Evolutionary conservation across 1,140 invertebrate species (phyloP), one percentile per base, ranked within the genome.

Genomic region (Solenopsis invicta): DNA sequence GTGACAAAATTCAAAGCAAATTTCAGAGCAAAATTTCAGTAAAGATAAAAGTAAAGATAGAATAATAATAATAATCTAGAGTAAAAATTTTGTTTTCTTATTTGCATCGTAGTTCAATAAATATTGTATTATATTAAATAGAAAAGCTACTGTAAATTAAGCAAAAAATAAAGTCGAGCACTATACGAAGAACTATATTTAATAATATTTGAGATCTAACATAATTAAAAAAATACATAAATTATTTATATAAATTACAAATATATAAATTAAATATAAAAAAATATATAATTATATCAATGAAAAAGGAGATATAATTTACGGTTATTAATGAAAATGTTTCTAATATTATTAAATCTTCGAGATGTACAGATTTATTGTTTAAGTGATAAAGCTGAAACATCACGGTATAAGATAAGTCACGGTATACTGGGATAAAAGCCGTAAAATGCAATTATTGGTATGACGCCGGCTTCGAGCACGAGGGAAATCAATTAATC

Each of bases 401-500:
- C 2, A 34, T 71, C 21, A 18, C 34, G 5, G 29, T 29, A 9
- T 37, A 21, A 4, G 37, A 16, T 29, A 24, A 12, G 12, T 41
- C 12, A 59, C 21, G 54, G 9, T 4, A 18, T 24, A 34, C 2
- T 54, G 12, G 37, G 45, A 80, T n/a, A 69, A 69, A 54, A 54
- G 6, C 24, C 18, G 12, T 69, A 18, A 18, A 54, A n/a, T n/a
- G 16, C 18, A 56, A 62, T 37, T 54, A 71, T 69, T 48, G 45
- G 18, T 45, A 45, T 3, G 13, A 21, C 5, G 62, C 34, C 9
- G 34, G 34, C 41, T 81, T 24, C 24, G 56, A 45, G 24, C n/a
- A 16, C 48, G 62, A 69, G 21, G 24, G 13, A 75, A 84, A 56
- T 74, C 67, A 59, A 84, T 75, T 45, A 62, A 62, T 84, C 41